Evolutionary conservation across 1,140 invertebrate genomes (phyloP), one percentile per base, ranked within the genome.

Genomic region (Pseudobourletiella spinata): DNA sequence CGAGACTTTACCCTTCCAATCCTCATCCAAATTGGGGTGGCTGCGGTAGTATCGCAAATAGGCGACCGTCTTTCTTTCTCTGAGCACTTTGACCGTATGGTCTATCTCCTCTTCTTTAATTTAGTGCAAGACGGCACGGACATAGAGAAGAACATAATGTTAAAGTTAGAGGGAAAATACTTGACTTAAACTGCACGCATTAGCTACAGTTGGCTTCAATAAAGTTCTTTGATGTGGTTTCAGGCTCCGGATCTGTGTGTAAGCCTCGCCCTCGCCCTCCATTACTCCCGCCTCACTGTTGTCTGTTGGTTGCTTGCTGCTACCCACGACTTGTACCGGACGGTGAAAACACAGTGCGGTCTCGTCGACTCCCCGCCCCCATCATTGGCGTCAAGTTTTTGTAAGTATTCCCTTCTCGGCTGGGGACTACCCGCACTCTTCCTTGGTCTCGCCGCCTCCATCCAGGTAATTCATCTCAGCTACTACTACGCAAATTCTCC

Each of bases 231-330:
- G 62, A 64, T 64, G 64, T 59, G n/a, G 57, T 78, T 76, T 6
- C 75, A 84, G 83, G 83, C 83, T 58, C 74, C 79, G 1, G 80
- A 83, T 65, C 69, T 84, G n/a, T 84, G 83, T 67, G 74, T 84
- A 48, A 79, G 80, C 1, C 72, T 84, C 16, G 78, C 80, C 3
- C 76, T 83, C 61, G 80, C 81, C 16, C 73, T 84, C 30, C 81
- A 84, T 55, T 84, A 83, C 65, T 72, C 83, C 2, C 76, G 82
- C 11, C 73, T 84, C 15, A 79, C 80, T 28, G 79, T 82, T 16
- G 77, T 84, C n/a, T 80, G 79, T 46, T 84, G 83, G 83, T 73
- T 82, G 42, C 74, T 79, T 4, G 76, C 78, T 14, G 82, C 82
- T 76, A 79, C 80, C n/a, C 80, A 82, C 72, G 81, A 83, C 66